Percentiles rank a stretch among this genome's conserved stretches.
phyloP scores from a whole-genome alignment of 2,113 vertebrate species.

The Zeus faber region DNA sequence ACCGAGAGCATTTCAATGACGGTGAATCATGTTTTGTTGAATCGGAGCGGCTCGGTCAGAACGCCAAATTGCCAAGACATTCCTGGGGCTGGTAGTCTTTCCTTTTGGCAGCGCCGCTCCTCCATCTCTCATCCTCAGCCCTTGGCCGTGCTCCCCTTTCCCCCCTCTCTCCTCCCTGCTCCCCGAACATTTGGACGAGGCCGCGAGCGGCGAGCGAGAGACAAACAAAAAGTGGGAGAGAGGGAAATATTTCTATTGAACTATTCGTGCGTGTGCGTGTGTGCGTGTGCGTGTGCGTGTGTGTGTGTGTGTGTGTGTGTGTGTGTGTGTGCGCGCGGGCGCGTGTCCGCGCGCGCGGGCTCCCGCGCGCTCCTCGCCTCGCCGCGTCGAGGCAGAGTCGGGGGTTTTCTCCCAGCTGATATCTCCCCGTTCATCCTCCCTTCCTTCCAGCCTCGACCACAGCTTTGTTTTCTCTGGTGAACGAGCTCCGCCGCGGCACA shows the following conservation, averaged over 20 bases:
- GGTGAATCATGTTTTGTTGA: conserved; percentile 55
- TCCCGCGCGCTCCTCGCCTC: background rate
- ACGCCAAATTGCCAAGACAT: conserved; percentile 53
- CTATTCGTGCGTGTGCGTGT: background rate
- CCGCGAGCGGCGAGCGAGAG: background rate
- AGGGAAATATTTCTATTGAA: background rate
- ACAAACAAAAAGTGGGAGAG: background rate
- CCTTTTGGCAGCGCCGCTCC: conserved; percentile 40
- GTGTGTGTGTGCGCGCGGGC: background rate
- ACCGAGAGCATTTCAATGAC: conserved; percentile 47
- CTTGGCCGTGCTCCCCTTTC: conserved; percentile 20
- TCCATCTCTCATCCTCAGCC: conserved; percentile 16
- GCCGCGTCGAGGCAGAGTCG: too few species aligned
- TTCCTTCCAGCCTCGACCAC: conserved; percentile 3
- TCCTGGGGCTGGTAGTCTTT: conserved; percentile 57
- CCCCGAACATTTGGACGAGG: background rate
- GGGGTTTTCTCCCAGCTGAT: too few species aligned
- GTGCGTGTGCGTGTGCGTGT: conserved; percentile 6
- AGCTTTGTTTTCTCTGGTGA: conserved; percentile 17
- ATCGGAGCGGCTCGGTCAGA: conserved; percentile 17
- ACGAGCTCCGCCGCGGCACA: conserved; percentile 25
- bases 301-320: conserved; percentile 8
- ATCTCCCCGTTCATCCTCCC: conserved; percentile 8
- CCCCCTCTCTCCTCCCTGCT: conserved; percentile 13
- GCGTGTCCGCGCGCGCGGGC: background rate